These are phyloP conservation scores for Myotis myotis DNA, from an alignment of 2,797 vertebrate genomes.

Conservation along the genomic window DNA sequence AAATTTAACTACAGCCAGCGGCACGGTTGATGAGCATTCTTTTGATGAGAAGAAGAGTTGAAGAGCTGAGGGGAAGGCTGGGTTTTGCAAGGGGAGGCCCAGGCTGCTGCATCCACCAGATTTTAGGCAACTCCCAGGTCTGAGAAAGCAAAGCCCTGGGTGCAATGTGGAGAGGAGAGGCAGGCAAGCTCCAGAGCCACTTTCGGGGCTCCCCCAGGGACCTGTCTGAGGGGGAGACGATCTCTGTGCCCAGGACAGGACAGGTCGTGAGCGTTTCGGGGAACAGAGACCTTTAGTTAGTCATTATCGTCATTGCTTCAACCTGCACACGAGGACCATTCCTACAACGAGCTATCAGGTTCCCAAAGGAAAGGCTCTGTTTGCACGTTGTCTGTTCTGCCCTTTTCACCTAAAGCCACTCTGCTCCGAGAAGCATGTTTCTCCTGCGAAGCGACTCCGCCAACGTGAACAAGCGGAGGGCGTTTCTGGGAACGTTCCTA, in stretches of 20 bases:
- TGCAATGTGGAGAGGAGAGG: fast-evolving
- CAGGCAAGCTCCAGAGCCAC: neutral
- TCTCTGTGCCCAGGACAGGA: neutral
- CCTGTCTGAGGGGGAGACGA: neutral
- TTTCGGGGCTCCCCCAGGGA: neutral
- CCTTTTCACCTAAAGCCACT: neutral
- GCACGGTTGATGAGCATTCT: fast-evolving
- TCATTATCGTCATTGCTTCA: fast-evolving
- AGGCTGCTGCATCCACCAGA: neutral
- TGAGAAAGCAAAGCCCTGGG: neutral
- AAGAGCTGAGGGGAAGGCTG: neutral
- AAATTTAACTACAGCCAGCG: neutral
- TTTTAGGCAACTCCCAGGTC: fast-evolving
- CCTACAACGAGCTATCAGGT: neutral
- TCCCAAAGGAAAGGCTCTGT: neutral
- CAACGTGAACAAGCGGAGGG: fast-evolving
- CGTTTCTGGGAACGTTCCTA: neutral
- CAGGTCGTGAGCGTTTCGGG: fast-evolving
- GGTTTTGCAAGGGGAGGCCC: fast-evolving
- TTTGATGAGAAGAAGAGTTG: neutral
- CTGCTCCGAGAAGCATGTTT: neutral
- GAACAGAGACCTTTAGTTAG: fast-evolving
- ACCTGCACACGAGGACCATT: fast-evolving
- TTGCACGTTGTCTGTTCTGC: neutral
- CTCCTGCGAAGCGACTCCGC: neutral